Evolutionary conservation across 1,140 invertebrate genomes (phyloP), one percentile per base, ranked within the genome.

Genomic region (Dendrolimus punctatus): DNA sequence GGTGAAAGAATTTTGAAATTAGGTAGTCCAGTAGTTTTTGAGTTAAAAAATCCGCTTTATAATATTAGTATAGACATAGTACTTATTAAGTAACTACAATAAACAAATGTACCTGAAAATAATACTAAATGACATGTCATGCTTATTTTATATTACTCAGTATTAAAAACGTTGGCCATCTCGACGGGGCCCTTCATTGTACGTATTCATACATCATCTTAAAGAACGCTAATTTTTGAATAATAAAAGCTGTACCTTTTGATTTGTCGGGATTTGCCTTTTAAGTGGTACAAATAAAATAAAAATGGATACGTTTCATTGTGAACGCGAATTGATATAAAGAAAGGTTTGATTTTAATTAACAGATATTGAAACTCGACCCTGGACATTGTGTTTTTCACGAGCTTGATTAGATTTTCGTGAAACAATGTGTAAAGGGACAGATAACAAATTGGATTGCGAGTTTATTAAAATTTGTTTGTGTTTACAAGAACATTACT

Each of bases 291-390:
- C 46, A 40, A 56, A 40, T 49, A 55, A 55, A 51, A 43, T 40
- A 57, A 53, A 50, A 42, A 51, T 53, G 56, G 54, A 58, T 61
- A 52, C 43, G 53, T 62, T 60, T 60, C 49, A 62, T 57, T 65
- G 55, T 60, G 41, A 56, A 48, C 59, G n/a, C 8, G 45, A 62
- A 47, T 57, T 53, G 53, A 51, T 62, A 61, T 64, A 68, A 71
- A 67, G 64, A 55, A 71, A 68, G 64, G 66, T 70, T 75, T 71
- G 75, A 77, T 77, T 77, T 77, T 71, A 77, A 77, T 77, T 77
- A 75, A 73, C 64, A 77, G 74, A 77, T 77, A 77, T 75, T 65
- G 65, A 64, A 66, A 68, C 60, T 65, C 55, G 57, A 60, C 52
- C 66, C 62, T 23, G 23, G 23, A 23, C 23, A 73, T 77, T 77